Evolutionary conservation across 2,888 invertebrate species (phyloP).

Genomic region (Holacanthella duospinosa): DNA sequence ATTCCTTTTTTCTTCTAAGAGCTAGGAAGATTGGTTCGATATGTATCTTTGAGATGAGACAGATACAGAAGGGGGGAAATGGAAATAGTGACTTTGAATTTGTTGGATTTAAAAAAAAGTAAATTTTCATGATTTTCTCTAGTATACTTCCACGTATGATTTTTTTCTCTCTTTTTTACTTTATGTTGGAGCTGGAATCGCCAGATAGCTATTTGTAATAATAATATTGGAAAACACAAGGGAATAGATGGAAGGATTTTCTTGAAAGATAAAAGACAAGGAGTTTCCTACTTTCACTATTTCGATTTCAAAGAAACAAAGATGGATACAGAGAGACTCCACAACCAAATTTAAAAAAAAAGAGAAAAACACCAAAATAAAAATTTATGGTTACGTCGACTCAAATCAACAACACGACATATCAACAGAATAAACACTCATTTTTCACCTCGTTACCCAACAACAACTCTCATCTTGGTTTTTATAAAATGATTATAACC

Average conservation of each 20-base stretch:
- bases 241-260: neutral
- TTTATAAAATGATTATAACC: neutral
- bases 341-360: neutral
- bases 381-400: neutral
- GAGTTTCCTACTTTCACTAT: neutral
- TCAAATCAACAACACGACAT: neutral
- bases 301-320: neutral
- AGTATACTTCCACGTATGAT: neutral
- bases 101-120: no score
- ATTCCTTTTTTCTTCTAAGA: no score
- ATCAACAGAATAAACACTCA: neutral
- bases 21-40: no score
- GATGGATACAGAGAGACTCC: neutral
- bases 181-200: neutral
- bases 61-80: neutral
- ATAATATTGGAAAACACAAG: slow-evolving; percentile 1
- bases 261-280: neutral
- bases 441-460: neutral
- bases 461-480: neutral
- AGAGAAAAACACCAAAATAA: neutral
- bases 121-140: no score
- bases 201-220: neutral
- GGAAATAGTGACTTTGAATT: neutral
- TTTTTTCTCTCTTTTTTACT: neutral
- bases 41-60: no score